Base-by-base conservation (phyloP, 2,113 vertebrate species). In the Thryonomys swinderianus region DNA sequence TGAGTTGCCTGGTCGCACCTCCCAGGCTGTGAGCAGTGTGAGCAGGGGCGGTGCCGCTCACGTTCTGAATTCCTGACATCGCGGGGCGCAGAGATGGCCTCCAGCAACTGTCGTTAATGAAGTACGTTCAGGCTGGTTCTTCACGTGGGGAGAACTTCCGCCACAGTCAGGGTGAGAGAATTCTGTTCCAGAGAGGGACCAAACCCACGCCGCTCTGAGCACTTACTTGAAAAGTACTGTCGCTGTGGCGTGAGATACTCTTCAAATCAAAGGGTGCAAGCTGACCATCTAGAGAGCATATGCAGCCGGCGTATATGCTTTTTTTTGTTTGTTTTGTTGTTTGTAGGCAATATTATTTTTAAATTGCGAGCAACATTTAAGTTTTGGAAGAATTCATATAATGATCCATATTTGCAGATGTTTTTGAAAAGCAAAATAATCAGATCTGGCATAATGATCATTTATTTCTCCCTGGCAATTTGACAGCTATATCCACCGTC, bases 311-410 rank as follows among this genome's bases (percentile, higher is more conserved):
- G 40, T n/a, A 3, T 5, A 9, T 55, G 74, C 82, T 86, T 34
- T 78, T 18, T 78, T 34, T 16, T 78, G 48, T 2, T 48, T 76
- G 30, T 11, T 78, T 78, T 78, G 23, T 86, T 66, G 34, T 91
- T 90, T 69, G 42, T 6, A 93, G 4, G 55, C 2, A 57, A 51
- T 62, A 34, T 89, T 62, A 21, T 51, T 78, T 82, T 84, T 79
- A 37, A 84, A 42, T 81, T 91, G 48, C 71, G 42, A 73, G 27
- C 37, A 79, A 48, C 30, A 80, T 85, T 92, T 80, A 93, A 90
- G 74, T 85, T 80, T 89, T 89, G 64, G 30, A 51, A 59, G 30
- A 67, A 5, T 80, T 90, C 23, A 59, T 23, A 59, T 59, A 59
- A 25, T 23, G 21, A 59, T 51, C 42, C 23, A 10, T 42, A 80